A percentile compares a stretch with the other conserved stretches of the same genome.
These are phyloP conservation scores for Tipula helvola DNA, from an alignment of 2,888 invertebrate species.

Conservation along the genomic window DNA sequence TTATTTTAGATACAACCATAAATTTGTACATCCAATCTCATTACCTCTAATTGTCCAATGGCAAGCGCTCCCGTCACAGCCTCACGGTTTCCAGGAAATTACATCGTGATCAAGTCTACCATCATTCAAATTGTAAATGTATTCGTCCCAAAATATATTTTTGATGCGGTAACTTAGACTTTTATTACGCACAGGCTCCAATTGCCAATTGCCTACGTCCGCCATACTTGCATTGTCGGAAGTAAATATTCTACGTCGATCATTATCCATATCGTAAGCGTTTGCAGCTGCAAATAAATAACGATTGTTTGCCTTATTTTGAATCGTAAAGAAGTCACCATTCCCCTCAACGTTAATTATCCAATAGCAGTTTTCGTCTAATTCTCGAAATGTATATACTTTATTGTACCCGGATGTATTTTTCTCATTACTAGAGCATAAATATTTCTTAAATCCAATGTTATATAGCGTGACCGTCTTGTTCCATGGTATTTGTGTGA, in stretches of 20 bases:
- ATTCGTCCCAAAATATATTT: neutral
- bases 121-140: neutral
- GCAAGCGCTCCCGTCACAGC: neutral
- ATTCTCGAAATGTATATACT: neutral
- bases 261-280: neutral
- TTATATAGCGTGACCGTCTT: neutral
- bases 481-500: neutral
- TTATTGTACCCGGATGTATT: neutral
- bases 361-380: neutral
- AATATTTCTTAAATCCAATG: neutral
- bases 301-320: neutral
- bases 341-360: neutral
- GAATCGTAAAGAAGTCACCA: neutral
- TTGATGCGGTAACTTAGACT: neutral
- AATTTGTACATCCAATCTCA: neutral
- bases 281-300: neutral
- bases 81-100: neutral
- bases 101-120: neutral
- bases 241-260: neutral
- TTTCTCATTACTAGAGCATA: neutral
- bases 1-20: neutral
- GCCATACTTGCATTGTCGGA: neutral
- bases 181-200: neutral
- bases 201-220: neutral
- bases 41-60: neutral